Base-by-base conservation (phyloP, 2,113 vertebrate species). In the Phrynosoma platyrhinos region DNA sequence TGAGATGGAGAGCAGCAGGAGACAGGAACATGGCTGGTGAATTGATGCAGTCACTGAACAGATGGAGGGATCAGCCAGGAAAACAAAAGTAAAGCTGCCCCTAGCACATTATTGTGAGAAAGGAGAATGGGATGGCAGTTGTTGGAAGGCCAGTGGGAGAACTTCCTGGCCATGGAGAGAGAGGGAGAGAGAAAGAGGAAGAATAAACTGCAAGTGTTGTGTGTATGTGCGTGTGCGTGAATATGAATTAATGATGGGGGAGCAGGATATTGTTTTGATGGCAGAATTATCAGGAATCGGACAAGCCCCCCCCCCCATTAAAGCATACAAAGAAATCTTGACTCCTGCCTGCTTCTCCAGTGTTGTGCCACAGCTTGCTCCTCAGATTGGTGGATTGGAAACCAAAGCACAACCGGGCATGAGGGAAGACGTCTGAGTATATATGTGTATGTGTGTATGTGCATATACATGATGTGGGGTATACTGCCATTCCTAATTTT, bases 41-140 rank as follows among this genome's bases (percentile, higher is more conserved):
- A 93, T 96, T 94, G 93, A 91, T 93, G 91, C 94, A 95, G 94
- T 94, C 93, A 16, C 92, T 58, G 82, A 85, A 92, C 95, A 96
- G 96, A 97, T 96, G 95, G 96, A 93, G 93, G 95, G 95, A 97
- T 95, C 96, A 96, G 93, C 92, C 72, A 16, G 91, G 18, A 53
- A 94, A 94, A 97, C 96, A 97, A 97, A 96, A 96, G 96, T 93
- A 96, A 94, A 96, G 96, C 96, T 97, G 95, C 92, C 94, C 92
- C 93, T 94, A 96, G 97, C 96, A 95, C 91, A 94, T 96, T 95
- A 88, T 94, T 96, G 96, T 30, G 62, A 66, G 79, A 96, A 93
- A 93, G 75, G 93, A 95, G 92, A 95, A 90, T 86, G 92, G 94
- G 95, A 96, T 93, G 92, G 95, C 94, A 81, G n/a, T 23, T 32